Percentiles rank a stretch among this genome's conserved stretches.
Evolutionary conservation across 2,113 vertebrate genomes (phyloP).

Genomic region (Progne subis): DNA sequence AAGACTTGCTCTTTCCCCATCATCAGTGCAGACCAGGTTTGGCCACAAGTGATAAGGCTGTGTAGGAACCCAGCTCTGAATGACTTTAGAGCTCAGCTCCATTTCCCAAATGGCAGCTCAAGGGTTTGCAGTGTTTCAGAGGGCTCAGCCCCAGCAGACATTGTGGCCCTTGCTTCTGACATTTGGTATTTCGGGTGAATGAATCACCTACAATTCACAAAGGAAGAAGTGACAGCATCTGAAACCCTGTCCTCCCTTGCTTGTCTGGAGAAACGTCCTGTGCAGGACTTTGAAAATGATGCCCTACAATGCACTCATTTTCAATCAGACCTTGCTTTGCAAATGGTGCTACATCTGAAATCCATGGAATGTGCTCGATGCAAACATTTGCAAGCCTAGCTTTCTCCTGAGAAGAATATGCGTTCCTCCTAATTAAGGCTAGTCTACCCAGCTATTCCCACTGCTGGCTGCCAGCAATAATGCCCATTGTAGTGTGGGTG

Average conservation of each 20-base stretch:
- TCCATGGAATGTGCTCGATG: not conserved
- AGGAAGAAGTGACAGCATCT: not conserved
- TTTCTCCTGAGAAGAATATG: slow-evolving; percentile 52
- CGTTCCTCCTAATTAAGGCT: slow-evolving; percentile 53
- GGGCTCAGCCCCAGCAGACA: not conserved
- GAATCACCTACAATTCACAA: not conserved
- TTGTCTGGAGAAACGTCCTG: not conserved
- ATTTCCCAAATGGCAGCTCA: not conserved
- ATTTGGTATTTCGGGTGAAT: not conserved
- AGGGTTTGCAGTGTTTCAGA: not conserved
- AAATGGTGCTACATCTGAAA: not conserved
- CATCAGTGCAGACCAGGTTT: not conserved
- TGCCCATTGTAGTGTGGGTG: slow-evolving; percentile 60
- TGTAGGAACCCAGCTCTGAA: not conserved
- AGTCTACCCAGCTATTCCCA: slow-evolving; percentile 51
- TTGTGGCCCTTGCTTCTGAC: not conserved
- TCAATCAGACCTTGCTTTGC: slow-evolving; percentile 4
- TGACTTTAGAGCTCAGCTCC: not conserved
- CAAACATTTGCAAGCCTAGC: slow-evolving; percentile 1
- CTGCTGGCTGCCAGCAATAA: slow-evolving; percentile 44
- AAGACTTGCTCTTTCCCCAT: not conserved
- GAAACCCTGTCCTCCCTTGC: not conserved
- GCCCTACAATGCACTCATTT: not conserved
- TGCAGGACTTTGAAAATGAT: not conserved
- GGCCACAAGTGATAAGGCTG: not conserved